A percentile compares a stretch with the other conserved stretches of the same genome.
These are phyloP conservation scores for Drosophila orena DNA, from an alignment of 1,140 invertebrate genomes.

Conservation along the genomic window DNA sequence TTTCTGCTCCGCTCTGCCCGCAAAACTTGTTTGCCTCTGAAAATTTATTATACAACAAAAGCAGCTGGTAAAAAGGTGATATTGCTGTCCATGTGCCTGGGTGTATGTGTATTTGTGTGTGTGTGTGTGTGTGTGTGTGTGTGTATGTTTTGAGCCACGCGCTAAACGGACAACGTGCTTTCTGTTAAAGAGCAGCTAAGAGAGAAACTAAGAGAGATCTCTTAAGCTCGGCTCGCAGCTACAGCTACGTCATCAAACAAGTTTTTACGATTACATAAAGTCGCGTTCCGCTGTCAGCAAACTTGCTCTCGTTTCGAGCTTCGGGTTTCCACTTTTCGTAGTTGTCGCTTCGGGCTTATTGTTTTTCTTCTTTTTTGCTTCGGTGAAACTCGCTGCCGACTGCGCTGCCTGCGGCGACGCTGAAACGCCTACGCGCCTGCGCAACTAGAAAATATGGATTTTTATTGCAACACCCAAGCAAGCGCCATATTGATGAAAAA, in stretches of 20 bases:
- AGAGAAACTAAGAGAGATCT: conserved; percentile 19
- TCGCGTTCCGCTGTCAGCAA: conserved; percentile 49
- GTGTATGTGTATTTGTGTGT: neutral
- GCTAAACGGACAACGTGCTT: conserved; percentile 70
- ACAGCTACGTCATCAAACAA: conserved; percentile 72
- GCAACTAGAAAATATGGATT: conserved; percentile 3
- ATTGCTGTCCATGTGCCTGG: neutral
- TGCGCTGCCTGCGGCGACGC: conserved; percentile 18
- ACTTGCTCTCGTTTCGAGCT: conserved; percentile 69
- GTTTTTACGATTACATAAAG: conserved; percentile 78
- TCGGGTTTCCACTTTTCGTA: conserved; percentile 19
- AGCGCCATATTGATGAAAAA: too few species aligned
- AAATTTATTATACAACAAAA: conserved; percentile 76
- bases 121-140: neutral
- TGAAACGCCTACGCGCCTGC: conserved; percentile 26
- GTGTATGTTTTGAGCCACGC: conserved; percentile 42
- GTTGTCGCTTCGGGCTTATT: conserved; percentile 15
- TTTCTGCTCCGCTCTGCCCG: conserved; percentile 34
- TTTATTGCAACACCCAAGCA: neutral
- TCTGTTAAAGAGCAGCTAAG: conserved; percentile 21
- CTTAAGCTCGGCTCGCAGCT: conserved; percentile 26
- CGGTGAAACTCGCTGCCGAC: conserved; percentile 34
- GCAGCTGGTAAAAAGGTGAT: conserved; percentile 26
- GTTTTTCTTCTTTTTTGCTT: conserved; percentile 7
- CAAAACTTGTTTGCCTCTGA: conserved; percentile 51